These are phyloP conservation scores for Halcyon malimbica DNA, from an alignment of 2,113 vertebrate genomes.

Conservation along the genomic window DNA sequence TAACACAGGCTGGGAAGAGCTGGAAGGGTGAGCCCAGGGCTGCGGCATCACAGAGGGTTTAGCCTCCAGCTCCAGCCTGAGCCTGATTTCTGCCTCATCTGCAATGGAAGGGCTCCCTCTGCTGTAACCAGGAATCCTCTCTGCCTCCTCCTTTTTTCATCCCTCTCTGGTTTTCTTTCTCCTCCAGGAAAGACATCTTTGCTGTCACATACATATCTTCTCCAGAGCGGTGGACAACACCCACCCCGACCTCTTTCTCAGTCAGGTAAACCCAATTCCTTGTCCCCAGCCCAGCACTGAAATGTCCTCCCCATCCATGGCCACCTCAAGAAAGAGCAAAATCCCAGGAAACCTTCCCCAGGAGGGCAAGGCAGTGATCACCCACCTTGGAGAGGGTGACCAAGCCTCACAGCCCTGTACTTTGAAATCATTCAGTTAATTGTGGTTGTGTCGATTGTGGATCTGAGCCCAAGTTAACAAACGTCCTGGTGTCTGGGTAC, in stretches of 20 bases:
- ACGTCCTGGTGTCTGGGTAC: accelerated
- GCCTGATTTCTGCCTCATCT: not conserved
- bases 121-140: not conserved
- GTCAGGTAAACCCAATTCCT: not conserved
- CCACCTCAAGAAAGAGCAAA: not conserved
- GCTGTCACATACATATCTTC: not conserved
- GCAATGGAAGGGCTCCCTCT: constrained; percentile 69
- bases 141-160: not conserved
- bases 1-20: not conserved
- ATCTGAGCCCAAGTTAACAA: not conserved
- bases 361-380: no score
- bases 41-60: not conserved
- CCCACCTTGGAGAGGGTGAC: no score
- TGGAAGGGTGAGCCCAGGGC: not conserved
- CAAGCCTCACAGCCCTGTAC: accelerated
- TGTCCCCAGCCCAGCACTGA: accelerated
- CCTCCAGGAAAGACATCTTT: not conserved
- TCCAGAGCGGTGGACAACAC: not conserved
- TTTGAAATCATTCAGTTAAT: not conserved
- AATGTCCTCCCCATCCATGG: not conserved
- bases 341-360: not conserved
- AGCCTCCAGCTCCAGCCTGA: not conserved
- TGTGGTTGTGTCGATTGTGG: accelerated
- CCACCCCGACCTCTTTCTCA: not conserved
- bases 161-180: not conserved